A percentile compares a stretch with the other conserved stretches of the same genome.
Conservation (phyloP, 2,888 invertebrate species). For the Amitus sp. region DNA sequence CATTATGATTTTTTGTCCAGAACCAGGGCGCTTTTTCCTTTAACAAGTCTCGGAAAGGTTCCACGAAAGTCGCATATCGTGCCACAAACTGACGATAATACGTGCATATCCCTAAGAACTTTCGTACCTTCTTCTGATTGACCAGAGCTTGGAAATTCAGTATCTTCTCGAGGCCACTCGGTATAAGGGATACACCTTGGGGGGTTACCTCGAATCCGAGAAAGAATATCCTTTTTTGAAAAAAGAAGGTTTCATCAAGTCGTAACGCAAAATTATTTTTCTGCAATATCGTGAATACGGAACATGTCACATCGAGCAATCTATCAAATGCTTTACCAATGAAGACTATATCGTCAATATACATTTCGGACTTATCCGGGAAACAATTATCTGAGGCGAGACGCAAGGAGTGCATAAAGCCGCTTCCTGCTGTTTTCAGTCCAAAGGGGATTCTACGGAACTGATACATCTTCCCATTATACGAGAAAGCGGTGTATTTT, state of each 20-base stretch:
- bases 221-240: constrained; percentile 29
- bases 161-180: neutral
- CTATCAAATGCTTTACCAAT: neutral
- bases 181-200: constrained; percentile 3
- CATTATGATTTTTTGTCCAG: constrained; percentile 10
- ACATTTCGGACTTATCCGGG: neutral
- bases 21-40: neutral
- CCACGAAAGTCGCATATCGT: constrained; percentile 11
- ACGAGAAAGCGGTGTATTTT: constrained; percentile 31
- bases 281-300: neutral
- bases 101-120: constrained; percentile 34
- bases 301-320: too few relatives aligned
- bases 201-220: constrained; percentile 22
- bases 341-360: constrained; percentile 1
- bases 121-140: constrained; percentile 44
- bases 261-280: constrained; percentile 17
- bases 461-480: constrained; percentile 25
- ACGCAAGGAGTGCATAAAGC: constrained; percentile 40
- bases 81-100: constrained; percentile 25
- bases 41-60: constrained; percentile 22
- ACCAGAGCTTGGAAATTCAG: neutral
- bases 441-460: constrained; percentile 47
- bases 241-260: constrained; percentile 43
- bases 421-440: constrained; percentile 45
- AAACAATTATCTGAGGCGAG: constrained; percentile 42